A percentile compares a stretch with the other conserved stretches of the same genome.
Evolutionary conservation across 2,113 vertebrate species (phyloP).

Genomic region (Poecile atricapillus): DNA sequence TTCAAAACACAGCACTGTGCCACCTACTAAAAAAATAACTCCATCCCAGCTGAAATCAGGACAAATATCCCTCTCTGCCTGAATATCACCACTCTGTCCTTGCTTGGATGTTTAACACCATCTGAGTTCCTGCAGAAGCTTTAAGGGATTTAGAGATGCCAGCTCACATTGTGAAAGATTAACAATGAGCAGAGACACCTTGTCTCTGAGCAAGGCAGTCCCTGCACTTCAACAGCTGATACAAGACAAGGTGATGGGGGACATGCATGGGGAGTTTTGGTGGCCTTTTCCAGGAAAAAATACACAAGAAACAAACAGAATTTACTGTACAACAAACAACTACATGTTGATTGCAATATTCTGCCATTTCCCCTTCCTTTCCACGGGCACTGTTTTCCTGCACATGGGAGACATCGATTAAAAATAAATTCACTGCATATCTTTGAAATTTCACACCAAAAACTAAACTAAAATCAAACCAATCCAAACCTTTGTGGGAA

Average conservation of each 20-base stretch:
- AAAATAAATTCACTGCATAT: background rate
- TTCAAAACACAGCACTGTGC: background rate
- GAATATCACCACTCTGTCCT: background rate
- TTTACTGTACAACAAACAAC: background rate
- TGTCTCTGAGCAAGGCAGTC: background rate
- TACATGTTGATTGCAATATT: background rate
- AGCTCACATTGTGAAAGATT: background rate
- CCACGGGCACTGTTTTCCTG: background rate
- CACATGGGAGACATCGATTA: background rate
- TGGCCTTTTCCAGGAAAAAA: background rate
- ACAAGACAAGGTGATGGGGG: background rate
- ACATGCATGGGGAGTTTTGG: background rate
- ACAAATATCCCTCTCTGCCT: background rate
- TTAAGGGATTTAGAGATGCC: background rate
- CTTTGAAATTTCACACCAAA: background rate
- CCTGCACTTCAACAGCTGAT: background rate
- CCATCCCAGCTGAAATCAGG: background rate
- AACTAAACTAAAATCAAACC: background rate
- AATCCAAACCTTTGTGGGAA: background rate
- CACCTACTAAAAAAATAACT: background rate
- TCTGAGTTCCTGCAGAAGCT: background rate
- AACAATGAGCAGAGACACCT: background rate
- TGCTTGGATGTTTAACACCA: background rate
- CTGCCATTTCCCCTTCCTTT: background rate
- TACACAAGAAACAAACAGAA: background rate